Evolutionary conservation across 2,888 invertebrate genomes (phyloP).

Genomic region (Synergus umbraculus): DNA sequence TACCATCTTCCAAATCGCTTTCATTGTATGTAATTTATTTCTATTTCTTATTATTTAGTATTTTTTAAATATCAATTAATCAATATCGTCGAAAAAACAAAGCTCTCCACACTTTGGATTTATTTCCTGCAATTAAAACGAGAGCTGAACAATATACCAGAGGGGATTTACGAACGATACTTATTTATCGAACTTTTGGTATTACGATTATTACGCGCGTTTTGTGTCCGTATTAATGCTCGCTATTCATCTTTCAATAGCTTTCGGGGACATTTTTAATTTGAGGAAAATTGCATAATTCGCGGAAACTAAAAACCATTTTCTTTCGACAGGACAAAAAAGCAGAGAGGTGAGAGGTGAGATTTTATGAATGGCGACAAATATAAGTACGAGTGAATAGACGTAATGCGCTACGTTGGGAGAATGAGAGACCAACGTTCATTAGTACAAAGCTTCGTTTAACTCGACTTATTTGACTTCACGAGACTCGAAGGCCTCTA

Average conservation of each 20-base stretch:
- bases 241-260: constrained; percentile 24
- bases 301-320: neutral
- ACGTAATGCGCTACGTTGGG: constrained; percentile 17
- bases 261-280: neutral
- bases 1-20: too few relatives aligned
- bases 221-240: constrained; percentile 3
- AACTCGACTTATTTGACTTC: constrained; percentile 37
- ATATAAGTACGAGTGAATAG: constrained; percentile 4
- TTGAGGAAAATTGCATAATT: neutral
- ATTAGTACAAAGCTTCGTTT: constrained; percentile 33
- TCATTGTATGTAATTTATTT: too few relatives aligned
- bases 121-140: neutral
- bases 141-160: neutral
- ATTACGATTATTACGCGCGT: neutral
- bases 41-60: too few relatives aligned
- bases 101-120: neutral
- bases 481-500: constrained; percentile 20
- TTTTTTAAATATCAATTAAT: neutral
- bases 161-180: neutral
- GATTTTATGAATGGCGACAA: constrained; percentile 33
- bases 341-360: neutral
- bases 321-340: constrained; percentile 3
- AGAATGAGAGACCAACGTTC: constrained; percentile 19
- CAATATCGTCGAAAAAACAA: neutral
- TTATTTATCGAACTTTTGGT: constrained; percentile 8